A percentile compares a stretch with the other conserved stretches of the same genome.
Evolutionary conservation across 2,797 vertebrate genomes (phyloP).

Genomic region (Rhynchotus rufescens): DNA sequence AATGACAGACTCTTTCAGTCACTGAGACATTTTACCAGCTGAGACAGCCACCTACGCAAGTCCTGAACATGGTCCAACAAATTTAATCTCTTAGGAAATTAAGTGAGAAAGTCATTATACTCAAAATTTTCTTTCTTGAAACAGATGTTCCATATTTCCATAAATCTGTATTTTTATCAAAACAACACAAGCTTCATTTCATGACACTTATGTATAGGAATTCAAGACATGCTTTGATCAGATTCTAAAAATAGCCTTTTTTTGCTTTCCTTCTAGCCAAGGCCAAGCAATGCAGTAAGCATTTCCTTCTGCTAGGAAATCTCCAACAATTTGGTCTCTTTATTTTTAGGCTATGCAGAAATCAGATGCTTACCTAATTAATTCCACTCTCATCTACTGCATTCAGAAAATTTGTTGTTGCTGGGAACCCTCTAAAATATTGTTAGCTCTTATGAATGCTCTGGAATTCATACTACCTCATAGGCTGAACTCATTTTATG

Average conservation of each 20-base stretch:
- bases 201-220: constrained; percentile 61
- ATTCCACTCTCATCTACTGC: constrained; percentile 66
- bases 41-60: constrained; percentile 49
- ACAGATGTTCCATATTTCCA: constrained; percentile 58
- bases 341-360: constrained; percentile 60
- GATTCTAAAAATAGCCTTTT: constrained; percentile 84
- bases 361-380: constrained; percentile 81
- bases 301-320: constrained; percentile 86
- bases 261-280: constrained; percentile 50
- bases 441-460: constrained; percentile 13
- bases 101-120: constrained; percentile 42
- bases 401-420: background rate
- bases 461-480: constrained; percentile 20
- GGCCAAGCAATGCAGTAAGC: constrained; percentile 84
- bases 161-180: constrained; percentile 62
- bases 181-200: constrained; percentile 58
- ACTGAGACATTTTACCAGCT: constrained; percentile 15
- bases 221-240: constrained; percentile 79
- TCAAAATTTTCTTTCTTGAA: constrained; percentile 37
- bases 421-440: constrained; percentile 47
- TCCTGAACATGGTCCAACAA: constrained; percentile 20
- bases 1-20: constrained; percentile 17
- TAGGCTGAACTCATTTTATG: background rate
- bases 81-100: constrained; percentile 39
- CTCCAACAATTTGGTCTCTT: constrained; percentile 65